Base-by-base conservation (phyloP, 2,888 invertebrate species). In the Megamerina dolium region DNA sequence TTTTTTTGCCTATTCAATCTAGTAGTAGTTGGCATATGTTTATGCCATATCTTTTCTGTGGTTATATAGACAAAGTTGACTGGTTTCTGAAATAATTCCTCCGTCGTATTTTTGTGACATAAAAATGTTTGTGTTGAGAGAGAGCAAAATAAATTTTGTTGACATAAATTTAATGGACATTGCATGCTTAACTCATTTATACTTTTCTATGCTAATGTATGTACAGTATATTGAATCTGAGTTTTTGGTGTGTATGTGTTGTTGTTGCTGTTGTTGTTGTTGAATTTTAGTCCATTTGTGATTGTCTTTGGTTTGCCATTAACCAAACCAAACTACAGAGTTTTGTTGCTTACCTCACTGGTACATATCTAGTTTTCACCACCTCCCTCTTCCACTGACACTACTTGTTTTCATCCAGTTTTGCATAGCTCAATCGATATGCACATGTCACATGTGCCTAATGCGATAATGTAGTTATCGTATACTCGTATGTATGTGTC, bases 61-160 rank as follows among this genome's bases (percentile, higher is more conserved):
- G n/a, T n/a, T n/a, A n/a, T n/a, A n/a, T n/a, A n/a, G n/a, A n/a
- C n/a, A n/a, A n/a, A n/a, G n/a, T n/a, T n/a, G n/a, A n/a, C n/a
- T n/a, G n/a, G n/a, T n/a, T n/a, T n/a, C n/a, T n/a, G n/a, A n/a
- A n/a, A n/a, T n/a, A n/a, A n/a, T n/a, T n/a, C n/a, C n/a, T n/a
- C n/a, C n/a, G n/a, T n/a, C n/a, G n/a, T n/a, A n/a, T n/a, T n/a
- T n/a, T n/a, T n/a, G n/a, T n/a, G n/a, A n/a, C n/a, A n/a, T n/a
- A n/a, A n/a, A n/a, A n/a, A n/a, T n/a, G n/a, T n/a, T n/a, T n/a
- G n/a, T n/a, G n/a, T n/a, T n/a, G n/a, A n/a, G n/a, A n/a, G n/a
- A n/a, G n/a, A n/a, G n/a, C n/a, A n/a, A n/a, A n/a, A n/a, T n/a
- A 45, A 37, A 45, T 41, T 45, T 37, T 34, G 34, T 41, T 41